Conservation (phyloP, 1,140 invertebrate genomes). For the Zaprionus ornatus region DNA sequence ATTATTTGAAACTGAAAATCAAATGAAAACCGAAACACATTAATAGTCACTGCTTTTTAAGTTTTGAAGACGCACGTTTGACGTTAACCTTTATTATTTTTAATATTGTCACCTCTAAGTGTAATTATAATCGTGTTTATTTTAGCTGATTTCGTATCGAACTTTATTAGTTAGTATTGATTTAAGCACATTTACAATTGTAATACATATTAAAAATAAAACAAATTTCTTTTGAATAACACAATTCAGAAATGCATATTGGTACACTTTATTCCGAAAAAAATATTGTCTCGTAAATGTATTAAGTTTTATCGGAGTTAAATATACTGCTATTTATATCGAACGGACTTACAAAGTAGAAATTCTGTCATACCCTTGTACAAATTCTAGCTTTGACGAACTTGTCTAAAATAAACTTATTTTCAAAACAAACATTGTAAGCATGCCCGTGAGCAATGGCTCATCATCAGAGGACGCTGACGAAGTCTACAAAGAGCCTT, state of each 20-base stretch:
- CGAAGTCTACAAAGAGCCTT: background rate
- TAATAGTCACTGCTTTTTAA: constrained; percentile 78
- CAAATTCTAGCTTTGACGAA: too few relatives aligned
- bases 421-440: background rate
- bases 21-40: constrained; percentile 32
- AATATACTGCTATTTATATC: too few relatives aligned
- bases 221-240: constrained; percentile 19
- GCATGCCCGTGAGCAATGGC: background rate
- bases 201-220: constrained; percentile 48
- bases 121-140: constrained; percentile 26
- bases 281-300: background rate
- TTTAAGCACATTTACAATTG: constrained; percentile 59
- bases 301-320: too few relatives aligned
- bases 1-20: constrained; percentile 56
- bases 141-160: constrained; percentile 40
- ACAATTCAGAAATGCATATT: background rate
- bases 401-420: background rate
- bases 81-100: constrained; percentile 29
- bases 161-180: constrained; percentile 52
- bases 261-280: background rate
- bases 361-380: too few relatives aligned
- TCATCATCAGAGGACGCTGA: background rate
- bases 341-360: too few relatives aligned
- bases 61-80: constrained; percentile 31
- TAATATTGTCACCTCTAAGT: constrained; percentile 31